phyloP scores from a whole-genome alignment of 1,140 invertebrate genomes.

The Danaus plexippus region DNA sequence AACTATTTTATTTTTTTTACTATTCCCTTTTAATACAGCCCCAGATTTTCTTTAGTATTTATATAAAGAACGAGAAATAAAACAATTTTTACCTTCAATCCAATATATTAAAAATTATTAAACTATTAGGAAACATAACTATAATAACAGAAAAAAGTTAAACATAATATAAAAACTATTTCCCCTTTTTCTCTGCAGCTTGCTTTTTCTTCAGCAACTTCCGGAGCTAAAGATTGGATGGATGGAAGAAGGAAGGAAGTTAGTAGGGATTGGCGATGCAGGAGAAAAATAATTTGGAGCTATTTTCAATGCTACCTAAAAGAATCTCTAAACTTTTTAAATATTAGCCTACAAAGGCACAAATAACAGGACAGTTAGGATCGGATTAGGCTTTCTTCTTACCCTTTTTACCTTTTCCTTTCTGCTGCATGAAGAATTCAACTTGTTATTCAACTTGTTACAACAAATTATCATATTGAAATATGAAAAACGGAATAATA shows the following conservation, averaged over 20 bases:
- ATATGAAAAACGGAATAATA: too few species aligned
- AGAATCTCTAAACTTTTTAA: too few species aligned
- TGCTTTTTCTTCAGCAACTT: conserved; percentile 49
- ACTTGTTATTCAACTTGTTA: conserved; percentile 8
- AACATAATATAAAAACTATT: too few species aligned
- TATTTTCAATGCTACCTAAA: too few species aligned
- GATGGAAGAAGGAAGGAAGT: conserved; percentile 5
- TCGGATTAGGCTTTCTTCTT: conserved; percentile 46
- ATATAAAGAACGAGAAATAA: too few species aligned
- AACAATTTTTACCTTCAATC: too few species aligned
- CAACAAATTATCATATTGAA: conserved; percentile 5
- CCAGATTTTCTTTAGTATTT: too few species aligned
- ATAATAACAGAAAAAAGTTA: too few species aligned
- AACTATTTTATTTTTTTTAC: too few species aligned
- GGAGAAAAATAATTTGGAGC: neutral
- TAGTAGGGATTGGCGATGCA: conserved; percentile 7
- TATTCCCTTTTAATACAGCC: too few species aligned
- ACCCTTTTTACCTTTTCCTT: conserved; percentile 54
- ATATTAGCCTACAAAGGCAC: neutral
- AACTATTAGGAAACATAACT: too few species aligned
- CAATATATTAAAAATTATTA: too few species aligned
- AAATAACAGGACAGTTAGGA: neutral
- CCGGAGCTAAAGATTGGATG: conserved; percentile 34
- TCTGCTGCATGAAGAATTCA: conserved; percentile 40
- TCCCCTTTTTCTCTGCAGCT: conserved; percentile 30